Percentiles rank a stretch among this genome's conserved stretches.
These are phyloP conservation scores for Epistrophe eligans DNA, from an alignment of 2,888 invertebrate genomes.

Conservation along the genomic window DNA sequence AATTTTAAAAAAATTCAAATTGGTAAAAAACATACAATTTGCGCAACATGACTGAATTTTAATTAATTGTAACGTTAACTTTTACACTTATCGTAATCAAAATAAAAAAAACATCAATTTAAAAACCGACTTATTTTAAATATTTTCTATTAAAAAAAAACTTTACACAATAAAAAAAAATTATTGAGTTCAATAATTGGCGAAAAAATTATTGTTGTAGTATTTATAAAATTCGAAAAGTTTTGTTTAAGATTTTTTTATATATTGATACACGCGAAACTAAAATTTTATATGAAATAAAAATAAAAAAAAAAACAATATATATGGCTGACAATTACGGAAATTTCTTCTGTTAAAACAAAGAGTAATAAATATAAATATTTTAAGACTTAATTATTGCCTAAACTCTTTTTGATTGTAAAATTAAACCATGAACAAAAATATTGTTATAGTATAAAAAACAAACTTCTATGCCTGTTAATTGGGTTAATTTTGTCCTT, in stretches of 20 bases:
- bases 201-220: conserved; percentile 54
- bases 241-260: conserved; percentile 28
- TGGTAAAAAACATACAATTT: conserved; percentile 49
- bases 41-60: conserved; percentile 74
- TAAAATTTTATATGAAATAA: conserved; percentile 49
- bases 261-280: conserved; percentile 58
- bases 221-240: conserved; percentile 56
- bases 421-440: conserved; percentile 42
- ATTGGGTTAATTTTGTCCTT: conserved; percentile 31
- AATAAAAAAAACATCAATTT: conserved; percentile 63
- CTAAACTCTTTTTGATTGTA: conserved; percentile 59
- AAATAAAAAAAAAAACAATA: conserved; percentile 17
- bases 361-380: conserved; percentile 53
- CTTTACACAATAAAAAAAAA: conserved; percentile 36
- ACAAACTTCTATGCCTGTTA: conserved; percentile 20
- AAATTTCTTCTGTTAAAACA: conserved; percentile 52
- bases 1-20: conserved; percentile 25
- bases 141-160: conserved; percentile 55
- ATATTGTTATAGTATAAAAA: conserved; percentile 34
- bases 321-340: conserved; percentile 53
- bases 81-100: conserved; percentile 71
- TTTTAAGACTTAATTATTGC: conserved; percentile 71
- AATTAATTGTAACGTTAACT: conserved; percentile 67
- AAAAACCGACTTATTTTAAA: conserved; percentile 66
- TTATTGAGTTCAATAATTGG: conserved; percentile 55